A percentile compares a stretch with the other conserved stretches of the same genome.
phyloP scores from a whole-genome alignment of 2,888 invertebrate species.

The Eretmocerus hayati region DNA sequence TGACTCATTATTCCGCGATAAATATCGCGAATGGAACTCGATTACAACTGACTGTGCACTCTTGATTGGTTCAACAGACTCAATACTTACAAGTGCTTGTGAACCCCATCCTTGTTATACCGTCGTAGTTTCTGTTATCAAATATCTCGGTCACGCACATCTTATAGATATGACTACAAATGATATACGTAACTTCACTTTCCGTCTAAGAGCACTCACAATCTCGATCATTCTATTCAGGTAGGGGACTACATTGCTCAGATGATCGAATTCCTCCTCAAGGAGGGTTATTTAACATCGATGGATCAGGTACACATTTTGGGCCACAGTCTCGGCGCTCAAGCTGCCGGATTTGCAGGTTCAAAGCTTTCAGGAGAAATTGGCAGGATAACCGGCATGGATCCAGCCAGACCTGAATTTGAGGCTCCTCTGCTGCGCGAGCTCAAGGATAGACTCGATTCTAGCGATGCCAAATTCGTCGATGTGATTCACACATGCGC shows the following conservation, averaged over 20 bases:
- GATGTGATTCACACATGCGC: conserved; percentile 69
- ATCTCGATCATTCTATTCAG: no score
- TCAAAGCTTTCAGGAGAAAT: conserved; percentile 32
- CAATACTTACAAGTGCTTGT: no score
- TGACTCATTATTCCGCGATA: no score
- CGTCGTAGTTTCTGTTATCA: no score
- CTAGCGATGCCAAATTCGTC: conserved; percentile 61
- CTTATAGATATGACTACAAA: no score
- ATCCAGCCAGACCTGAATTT: conserved; percentile 64
- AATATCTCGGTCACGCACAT: no score
- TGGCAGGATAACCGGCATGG: conserved; percentile 50
- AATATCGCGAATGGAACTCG: no score
- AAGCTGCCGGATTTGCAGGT: conserved; percentile 40
- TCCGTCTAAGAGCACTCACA: no score
- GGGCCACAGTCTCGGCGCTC: conserved; percentile 45
- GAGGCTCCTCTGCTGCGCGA: conserved; percentile 44
- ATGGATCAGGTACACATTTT: conserved; percentile 36
- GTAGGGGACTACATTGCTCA: conserved; percentile 37
- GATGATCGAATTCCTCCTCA: conserved; percentile 35
- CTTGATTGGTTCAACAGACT: no score
- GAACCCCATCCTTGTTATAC: no score
- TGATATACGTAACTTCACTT: no score
- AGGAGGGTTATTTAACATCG: conserved; percentile 28
- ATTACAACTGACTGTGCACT: no score
- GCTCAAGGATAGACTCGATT: conserved; percentile 50